Percentiles rank a stretch among this genome's conserved stretches.
phyloP scores from a whole-genome alignment of 2,797 vertebrate genomes.

The Acanthopagrus latus region DNA sequence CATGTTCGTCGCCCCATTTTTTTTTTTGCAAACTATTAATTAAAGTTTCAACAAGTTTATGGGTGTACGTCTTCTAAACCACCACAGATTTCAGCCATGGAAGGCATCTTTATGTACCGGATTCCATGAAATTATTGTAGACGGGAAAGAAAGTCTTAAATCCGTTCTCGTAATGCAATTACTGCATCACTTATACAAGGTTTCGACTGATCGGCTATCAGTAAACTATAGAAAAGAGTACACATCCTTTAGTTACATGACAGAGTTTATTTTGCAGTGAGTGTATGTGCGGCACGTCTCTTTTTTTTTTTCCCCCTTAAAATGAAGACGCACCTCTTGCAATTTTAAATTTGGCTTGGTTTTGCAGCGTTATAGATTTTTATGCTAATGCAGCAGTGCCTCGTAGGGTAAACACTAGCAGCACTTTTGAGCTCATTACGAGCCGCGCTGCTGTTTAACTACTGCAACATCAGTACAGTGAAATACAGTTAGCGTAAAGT shows the following conservation, averaged over 20 bases:
- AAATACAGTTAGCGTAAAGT: neutral
- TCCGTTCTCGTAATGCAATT: neutral
- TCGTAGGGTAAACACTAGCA: neutral
- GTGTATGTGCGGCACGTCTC: neutral
- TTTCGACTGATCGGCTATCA: conserved; percentile 3
- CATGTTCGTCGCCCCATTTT: neutral
- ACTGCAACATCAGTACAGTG: conserved; percentile 1
- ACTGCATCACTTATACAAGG: neutral
- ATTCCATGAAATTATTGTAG: no score
- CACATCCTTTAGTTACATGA: neutral
- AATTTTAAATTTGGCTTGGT: conserved; percentile 26
- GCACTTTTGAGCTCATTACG: conserved; percentile 14
- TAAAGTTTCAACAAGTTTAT: no score
- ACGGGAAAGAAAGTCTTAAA: neutral
- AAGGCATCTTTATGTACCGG: no score
- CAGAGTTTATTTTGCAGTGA: neutral
- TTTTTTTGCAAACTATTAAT: neutral
- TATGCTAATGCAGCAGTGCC: conserved; percentile 19
- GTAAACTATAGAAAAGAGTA: neutral
- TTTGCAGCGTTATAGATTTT: conserved; percentile 28
- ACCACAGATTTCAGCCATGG: no score
- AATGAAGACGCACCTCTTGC: conserved; percentile 26
- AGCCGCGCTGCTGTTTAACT: neutral
- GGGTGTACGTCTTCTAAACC: no score
- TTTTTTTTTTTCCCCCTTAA: neutral